phyloP scores from a whole-genome alignment of 2,797 vertebrate species.

The Onychomys torridus region DNA sequence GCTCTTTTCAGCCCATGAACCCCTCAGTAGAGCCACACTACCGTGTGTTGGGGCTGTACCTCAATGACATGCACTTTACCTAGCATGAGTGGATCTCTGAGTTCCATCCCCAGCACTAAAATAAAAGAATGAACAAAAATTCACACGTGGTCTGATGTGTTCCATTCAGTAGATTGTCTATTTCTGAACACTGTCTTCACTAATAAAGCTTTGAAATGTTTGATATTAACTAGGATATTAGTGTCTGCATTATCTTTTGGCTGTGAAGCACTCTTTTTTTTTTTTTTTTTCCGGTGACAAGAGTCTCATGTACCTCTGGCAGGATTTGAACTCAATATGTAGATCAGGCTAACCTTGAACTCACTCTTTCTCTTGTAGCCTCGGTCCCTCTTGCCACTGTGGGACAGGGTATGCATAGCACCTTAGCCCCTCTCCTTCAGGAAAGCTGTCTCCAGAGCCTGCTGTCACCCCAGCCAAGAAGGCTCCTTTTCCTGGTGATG shows the following conservation, averaged over 20 bases:
- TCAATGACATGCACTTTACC: not conserved
- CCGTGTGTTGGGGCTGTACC: no score
- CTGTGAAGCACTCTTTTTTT: no score
- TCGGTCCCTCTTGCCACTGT: not conserved
- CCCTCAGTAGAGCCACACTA: not conserved
- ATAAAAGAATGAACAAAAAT: not conserved
- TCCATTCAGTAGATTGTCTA: not conserved
- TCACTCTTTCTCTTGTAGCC: not conserved
- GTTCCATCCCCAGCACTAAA: not conserved
- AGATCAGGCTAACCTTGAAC: not conserved
- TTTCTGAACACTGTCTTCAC: not conserved
- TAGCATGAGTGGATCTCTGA: not conserved
- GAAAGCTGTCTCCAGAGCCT: not conserved
- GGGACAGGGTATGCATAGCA: not conserved
- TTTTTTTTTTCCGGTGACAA: no score
- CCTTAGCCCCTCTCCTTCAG: not conserved
- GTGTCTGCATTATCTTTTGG: no score
- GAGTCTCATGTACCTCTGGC: no score
- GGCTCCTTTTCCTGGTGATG: no score
- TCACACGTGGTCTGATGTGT: not conserved
- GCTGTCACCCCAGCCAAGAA: not conserved
- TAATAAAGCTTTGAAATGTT: not conserved
- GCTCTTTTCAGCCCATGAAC: not conserved
- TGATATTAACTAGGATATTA: not conserved
- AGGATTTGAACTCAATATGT: no score